These are phyloP conservation scores for Gambusia yucatana DNA, from an alignment of 2,797 vertebrate species.

Conservation along the genomic window DNA sequence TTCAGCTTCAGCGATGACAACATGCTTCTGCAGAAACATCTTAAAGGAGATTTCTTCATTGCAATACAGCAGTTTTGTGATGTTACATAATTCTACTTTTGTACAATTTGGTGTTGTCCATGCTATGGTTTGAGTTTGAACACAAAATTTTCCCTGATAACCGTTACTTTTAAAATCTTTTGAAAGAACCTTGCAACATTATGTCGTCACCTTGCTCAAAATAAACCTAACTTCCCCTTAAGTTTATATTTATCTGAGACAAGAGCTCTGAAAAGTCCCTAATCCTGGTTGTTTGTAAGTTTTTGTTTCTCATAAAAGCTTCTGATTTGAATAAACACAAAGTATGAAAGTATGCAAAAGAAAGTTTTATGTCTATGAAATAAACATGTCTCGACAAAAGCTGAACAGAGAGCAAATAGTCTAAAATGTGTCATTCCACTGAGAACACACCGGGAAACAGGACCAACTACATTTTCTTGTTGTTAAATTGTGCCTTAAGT, in stretches of 20 bases:
- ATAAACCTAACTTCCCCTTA: constrained; percentile 19
- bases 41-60: neutral
- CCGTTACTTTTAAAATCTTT: neutral
- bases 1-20: constrained; percentile 8
- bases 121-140: neutral
- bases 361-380: constrained; percentile 12
- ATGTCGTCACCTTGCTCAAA: neutral
- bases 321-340: constrained; percentile 16
- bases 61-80: neutral
- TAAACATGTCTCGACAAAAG: constrained; percentile 31
- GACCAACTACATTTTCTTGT: neutral
- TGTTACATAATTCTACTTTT: neutral
- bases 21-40: neutral
- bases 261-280: neutral
- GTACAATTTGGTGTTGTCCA: neutral
- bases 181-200: constrained; percentile 13
- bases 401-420: constrained; percentile 17
- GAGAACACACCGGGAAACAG: neutral
- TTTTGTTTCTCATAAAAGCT: constrained; percentile 11
- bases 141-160: neutral
- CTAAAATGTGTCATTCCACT: constrained; percentile 4
- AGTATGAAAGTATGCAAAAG: constrained; percentile 6
- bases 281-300: constrained; percentile 20
- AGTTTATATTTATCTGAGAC: neutral
- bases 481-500: neutral